Evolutionary conservation across 1,140 invertebrate genomes (phyloP), one percentile per base, ranked within the genome.

Genomic region (Drosophila paulistorum): DNA sequence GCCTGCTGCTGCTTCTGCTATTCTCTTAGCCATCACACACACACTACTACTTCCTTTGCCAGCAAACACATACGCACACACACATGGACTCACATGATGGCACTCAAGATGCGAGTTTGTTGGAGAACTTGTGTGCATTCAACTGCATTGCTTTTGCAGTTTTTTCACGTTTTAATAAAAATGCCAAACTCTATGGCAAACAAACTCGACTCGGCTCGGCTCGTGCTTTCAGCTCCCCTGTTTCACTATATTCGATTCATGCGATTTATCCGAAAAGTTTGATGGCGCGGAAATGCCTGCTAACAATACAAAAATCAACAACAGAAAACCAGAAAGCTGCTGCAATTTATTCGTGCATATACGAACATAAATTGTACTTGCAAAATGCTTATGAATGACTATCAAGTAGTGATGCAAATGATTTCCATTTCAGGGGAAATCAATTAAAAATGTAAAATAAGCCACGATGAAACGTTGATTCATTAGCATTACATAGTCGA

Each of bases 231-330:
- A 11, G 9, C 33, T 42, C 37, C 10, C 45, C 54, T 51, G 65
- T 63, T 65, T 64, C 61, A 72, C 33, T 63, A 66, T 58, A 68
- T 68, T 81, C 74, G 74, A 71, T 84, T 67, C 70, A 61, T 77
- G 70, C 73, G 81, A 84, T 79, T 84, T 84, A 75, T 80, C 68
- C 65, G 57, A 68, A 85, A 85, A 85, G 74, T 71, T 81, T 79
- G 82, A 85, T 86, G 82, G 73, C 64, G 74, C 62, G 81, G 74
- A 85, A 85, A 76, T 78, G 74, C 78, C 65, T 79, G 64, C 64
- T 70, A 67, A 79, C 77, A 79, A 79, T 73, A 65, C 65, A 68
- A 55, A 60, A 62, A 26, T 33, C 75, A 77, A 51, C 54, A 48
- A 51, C 23, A 30, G 30, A n/a, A 37, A 10, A 17, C 23, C 33